Evolutionary conservation across 2,888 invertebrate genomes (phyloP).

Genomic region (Chelonus formosanus): DNA sequence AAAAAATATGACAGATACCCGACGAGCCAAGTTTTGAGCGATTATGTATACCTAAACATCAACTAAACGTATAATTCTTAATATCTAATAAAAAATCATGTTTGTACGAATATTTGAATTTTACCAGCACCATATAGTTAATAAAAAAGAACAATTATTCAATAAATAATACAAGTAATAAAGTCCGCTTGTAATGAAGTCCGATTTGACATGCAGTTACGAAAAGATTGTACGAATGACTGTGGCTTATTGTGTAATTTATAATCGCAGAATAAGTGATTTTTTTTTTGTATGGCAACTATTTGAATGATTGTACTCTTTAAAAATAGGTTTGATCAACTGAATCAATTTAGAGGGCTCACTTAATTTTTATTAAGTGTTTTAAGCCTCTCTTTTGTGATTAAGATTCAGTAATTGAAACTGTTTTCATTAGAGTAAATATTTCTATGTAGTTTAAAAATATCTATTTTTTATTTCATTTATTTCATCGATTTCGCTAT

Average conservation of each 20-base stretch:
- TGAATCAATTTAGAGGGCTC: constrained; percentile 51
- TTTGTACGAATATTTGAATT: constrained; percentile 6
- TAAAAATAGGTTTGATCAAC: constrained; percentile 29
- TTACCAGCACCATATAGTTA: neutral
- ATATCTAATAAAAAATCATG: neutral
- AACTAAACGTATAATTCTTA: too few relatives aligned
- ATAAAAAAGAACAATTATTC: neutral
- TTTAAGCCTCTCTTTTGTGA: constrained; percentile 48
- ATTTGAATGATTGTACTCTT: too few relatives aligned
- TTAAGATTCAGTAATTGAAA: constrained; percentile 37
- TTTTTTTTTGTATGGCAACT: constrained; percentile 3
- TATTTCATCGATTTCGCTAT: too few relatives aligned
- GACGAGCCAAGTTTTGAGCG: too few relatives aligned
- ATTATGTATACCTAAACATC: too few relatives aligned
- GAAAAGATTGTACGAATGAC: constrained; percentile 45
- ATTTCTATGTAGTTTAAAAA: constrained; percentile 18
- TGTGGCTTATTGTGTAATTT: constrained; percentile 45
- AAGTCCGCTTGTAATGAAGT: constrained; percentile 26
- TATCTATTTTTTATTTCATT: constrained; percentile 3
- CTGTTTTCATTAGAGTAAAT: constrained; percentile 21
- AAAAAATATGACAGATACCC: too few relatives aligned
- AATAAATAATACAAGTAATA: neutral
- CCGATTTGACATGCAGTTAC: constrained; percentile 58
- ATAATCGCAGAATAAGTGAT: constrained; percentile 35
- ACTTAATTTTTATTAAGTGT: constrained; percentile 49